Base-by-base conservation (phyloP, 2,797 vertebrate species). In the Argentina silus region DNA sequence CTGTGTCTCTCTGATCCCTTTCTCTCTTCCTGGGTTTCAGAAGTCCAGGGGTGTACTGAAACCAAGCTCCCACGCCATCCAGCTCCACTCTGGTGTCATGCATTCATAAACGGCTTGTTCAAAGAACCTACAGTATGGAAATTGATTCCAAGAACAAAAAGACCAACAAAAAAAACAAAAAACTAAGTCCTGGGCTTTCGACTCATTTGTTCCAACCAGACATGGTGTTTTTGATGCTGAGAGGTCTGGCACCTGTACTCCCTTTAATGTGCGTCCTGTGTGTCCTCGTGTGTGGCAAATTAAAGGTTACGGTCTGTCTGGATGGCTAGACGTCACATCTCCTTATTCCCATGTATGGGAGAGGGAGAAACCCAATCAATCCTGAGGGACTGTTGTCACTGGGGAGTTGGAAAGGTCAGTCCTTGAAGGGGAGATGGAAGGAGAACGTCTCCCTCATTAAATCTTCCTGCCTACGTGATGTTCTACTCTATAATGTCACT, bases 331-430 rank as follows among this genome's bases (percentile, higher is more conserved):
- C 83, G 75, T 64, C 62, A 83, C 78, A 81, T 83, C 82, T 79
- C 87, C 88, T 81, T 87, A 47, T 88, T 90, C 76, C 27, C 74
- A 73, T 57, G 78, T 77, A 84, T 78, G 27, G 27, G 4, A 36
- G 36, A 88, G 85, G 90, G 83, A 91, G 85, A 85, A 78, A 82
- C 85, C 84, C 88, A 86, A 88, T 92, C 91, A 94, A 92, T 93
- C 85, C 90, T 79, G 88, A 87, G 90, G 90, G 86, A 88, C 77
- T 65, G 75, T 90, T 91, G 91, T 92, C 90, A 89, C 81, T 62
- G 68, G 86, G 85, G 86, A 91, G 82, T 81, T 72, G 75, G 80
- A 93, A 94, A 94, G 93, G 93, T 94, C 91, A 93, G 73, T 87
- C 86, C 86, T 89, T 78, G 83, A 80, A 70, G 82, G 81, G 85